These are phyloP conservation scores for Argyra leucocephala DNA, from an alignment of 2,888 invertebrate species.

Conservation along the genomic window DNA sequence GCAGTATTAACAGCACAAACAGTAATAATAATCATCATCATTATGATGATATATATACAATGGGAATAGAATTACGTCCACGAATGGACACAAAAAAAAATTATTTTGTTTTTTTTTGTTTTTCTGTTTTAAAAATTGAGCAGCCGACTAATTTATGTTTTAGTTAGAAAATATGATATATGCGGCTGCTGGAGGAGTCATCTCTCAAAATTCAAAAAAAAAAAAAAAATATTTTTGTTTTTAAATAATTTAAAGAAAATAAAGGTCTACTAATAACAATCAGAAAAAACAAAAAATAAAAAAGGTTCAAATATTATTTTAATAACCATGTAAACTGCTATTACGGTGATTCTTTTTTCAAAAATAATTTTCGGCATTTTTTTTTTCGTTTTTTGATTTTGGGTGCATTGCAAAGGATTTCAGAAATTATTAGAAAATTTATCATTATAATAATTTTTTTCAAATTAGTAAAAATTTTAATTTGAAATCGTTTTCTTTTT, in stretches of 20 bases:
- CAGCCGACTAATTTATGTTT: conserved; percentile 16
- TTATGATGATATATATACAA: background rate
- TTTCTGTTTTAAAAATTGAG: background rate
- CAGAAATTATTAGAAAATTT: too few species aligned
- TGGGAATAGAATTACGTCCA: background rate
- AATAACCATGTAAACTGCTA: background rate
- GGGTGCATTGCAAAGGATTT: too few species aligned
- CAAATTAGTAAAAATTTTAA: too few species aligned
- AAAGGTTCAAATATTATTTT: background rate
- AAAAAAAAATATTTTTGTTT: background rate
- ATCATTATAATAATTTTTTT: too few species aligned
- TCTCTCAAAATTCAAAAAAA: background rate
- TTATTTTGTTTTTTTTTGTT: too few species aligned
- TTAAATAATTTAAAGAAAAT: background rate
- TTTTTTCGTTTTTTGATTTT: too few species aligned
- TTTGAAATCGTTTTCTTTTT: too few species aligned
- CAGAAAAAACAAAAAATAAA: background rate
- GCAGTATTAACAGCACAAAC: background rate
- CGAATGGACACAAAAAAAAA: background rate
- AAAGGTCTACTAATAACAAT: background rate
- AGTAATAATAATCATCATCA: background rate
- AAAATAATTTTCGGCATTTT: too few species aligned
- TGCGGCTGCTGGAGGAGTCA: background rate
- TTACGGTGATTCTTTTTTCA: background rate
- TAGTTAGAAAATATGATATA: conserved; percentile 14